Evolutionary conservation across 2,797 vertebrate species (phyloP).

Genomic region (Gouania willdenowi): DNA sequence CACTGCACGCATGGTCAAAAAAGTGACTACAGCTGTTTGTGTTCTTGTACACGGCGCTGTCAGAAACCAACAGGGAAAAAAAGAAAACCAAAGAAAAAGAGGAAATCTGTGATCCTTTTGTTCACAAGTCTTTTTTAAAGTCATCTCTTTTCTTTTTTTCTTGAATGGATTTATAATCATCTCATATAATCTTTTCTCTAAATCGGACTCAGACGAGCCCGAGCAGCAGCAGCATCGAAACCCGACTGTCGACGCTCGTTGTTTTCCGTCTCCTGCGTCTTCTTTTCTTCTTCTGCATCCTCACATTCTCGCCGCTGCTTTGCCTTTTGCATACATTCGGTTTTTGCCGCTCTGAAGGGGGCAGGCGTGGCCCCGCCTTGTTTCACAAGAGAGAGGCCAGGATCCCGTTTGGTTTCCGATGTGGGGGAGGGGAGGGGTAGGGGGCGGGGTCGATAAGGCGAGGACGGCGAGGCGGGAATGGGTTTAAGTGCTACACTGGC

Average conservation of each 20-base stretch:
- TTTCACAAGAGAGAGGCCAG: conserved; percentile 65
- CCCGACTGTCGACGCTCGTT: conserved; percentile 43
- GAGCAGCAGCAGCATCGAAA: conserved; percentile 77
- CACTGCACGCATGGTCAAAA: conserved; percentile 82
- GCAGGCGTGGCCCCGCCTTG: conserved; percentile 51
- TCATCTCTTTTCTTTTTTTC: conserved; percentile 58
- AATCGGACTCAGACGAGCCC: conserved; percentile 63
- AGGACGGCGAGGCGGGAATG: conserved; percentile 4
- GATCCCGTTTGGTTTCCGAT: conserved; percentile 47
- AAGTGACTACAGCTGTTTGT: conserved; percentile 77
- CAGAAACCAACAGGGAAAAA: conserved; percentile 66
- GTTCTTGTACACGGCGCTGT: conserved; percentile 75
- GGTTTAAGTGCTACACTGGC: conserved; percentile 25
- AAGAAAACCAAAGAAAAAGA: conserved; percentile 63
- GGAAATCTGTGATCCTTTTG: conserved; percentile 65
- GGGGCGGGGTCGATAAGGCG: conserved; percentile 2
- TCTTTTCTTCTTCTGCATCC: conserved; percentile 33
- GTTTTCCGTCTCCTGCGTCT: conserved; percentile 13
- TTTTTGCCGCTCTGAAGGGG: conserved; percentile 46
- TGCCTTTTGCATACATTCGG: conserved; percentile 63
- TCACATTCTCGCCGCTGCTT: conserved; percentile 35
- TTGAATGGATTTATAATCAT: conserved; percentile 65
- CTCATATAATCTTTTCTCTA: conserved; percentile 62
- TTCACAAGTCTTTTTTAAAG: conserved; percentile 73
- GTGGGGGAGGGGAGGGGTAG: conserved; percentile 1